phyloP scores from a whole-genome alignment of 2,113 vertebrate species.

The Panthera leo region DNA sequence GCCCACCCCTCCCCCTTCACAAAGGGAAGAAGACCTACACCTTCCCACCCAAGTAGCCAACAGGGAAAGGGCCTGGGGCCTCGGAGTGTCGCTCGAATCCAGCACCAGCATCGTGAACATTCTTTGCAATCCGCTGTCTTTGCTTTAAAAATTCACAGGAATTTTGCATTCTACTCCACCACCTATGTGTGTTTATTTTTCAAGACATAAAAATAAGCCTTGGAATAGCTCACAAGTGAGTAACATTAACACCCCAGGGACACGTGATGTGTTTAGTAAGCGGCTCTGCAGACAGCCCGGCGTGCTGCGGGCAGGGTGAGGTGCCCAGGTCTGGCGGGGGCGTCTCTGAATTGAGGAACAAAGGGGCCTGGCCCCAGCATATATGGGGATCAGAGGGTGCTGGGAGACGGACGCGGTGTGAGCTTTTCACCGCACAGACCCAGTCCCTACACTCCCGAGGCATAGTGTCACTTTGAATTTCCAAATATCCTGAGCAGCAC shows the following conservation, averaged over 20 bases:
- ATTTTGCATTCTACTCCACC: neutral
- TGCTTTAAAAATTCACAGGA: neutral
- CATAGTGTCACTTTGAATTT: neutral
- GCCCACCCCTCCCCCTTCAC: fast-evolving
- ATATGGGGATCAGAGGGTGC: neutral
- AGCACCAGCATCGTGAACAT: neutral
- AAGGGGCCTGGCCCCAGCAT: neutral
- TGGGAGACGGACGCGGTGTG: fast-evolving
- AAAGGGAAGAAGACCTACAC: neutral
- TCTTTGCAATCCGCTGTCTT: neutral
- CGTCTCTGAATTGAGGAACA: neutral
- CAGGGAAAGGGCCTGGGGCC: neutral
- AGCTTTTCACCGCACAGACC: neutral
- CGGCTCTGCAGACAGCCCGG: neutral
- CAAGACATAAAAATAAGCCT: conserved; percentile 50
- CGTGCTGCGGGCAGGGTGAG: neutral
- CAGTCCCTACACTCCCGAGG: too few relatives aligned
- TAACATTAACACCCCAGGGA: conserved; percentile 45
- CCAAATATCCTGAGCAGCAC: neutral
- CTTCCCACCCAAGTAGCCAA: neutral
- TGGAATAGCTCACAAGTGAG: neutral
- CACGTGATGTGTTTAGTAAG: neutral
- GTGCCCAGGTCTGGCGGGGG: neutral
- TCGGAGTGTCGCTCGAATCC: neutral
- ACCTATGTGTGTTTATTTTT: conserved; percentile 25